Conservation (phyloP, 1,140 invertebrate genomes). For the Mamestra configurata region DNA sequence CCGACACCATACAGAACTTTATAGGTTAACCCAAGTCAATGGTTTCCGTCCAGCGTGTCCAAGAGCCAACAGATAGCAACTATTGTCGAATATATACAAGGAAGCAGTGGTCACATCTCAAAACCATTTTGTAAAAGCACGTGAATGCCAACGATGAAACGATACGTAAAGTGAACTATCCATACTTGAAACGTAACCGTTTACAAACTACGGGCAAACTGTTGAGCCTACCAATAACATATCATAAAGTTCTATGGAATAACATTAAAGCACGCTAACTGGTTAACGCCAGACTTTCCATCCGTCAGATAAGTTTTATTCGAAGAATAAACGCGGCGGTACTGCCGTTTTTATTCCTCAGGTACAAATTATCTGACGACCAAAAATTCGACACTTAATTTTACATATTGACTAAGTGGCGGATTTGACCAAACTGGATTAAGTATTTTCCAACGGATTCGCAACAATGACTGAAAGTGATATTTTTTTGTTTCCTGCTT, state of each 20-base stretch:
- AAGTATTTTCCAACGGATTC: not conserved
- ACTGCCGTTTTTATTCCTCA: no score
- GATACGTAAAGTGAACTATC: not conserved
- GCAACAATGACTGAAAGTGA: no score
- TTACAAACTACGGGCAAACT: not conserved
- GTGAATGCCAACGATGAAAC: conserved; percentile 39
- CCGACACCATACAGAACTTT: no score
- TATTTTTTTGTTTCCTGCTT: no score
- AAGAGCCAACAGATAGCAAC: not conserved
- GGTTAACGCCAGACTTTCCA: not conserved
- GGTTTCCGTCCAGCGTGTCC: not conserved
- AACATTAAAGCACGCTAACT: not conserved
- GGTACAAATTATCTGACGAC: not conserved
- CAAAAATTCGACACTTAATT: not conserved
- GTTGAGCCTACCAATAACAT: conserved; percentile 3
- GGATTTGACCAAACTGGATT: not conserved
- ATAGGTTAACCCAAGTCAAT: not conserved
- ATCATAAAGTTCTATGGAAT: conserved; percentile 7
- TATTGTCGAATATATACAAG: conserved; percentile 40
- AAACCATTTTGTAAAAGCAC: conserved; percentile 31
- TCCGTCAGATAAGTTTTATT: not conserved
- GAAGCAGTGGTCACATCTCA: conserved; percentile 28
- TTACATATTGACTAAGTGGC: not conserved
- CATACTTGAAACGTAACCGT: conserved; percentile 18
- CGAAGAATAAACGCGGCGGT: not conserved